phyloP scores from a whole-genome alignment of 2,888 invertebrate genomes.

The Trachelus tabidus region DNA sequence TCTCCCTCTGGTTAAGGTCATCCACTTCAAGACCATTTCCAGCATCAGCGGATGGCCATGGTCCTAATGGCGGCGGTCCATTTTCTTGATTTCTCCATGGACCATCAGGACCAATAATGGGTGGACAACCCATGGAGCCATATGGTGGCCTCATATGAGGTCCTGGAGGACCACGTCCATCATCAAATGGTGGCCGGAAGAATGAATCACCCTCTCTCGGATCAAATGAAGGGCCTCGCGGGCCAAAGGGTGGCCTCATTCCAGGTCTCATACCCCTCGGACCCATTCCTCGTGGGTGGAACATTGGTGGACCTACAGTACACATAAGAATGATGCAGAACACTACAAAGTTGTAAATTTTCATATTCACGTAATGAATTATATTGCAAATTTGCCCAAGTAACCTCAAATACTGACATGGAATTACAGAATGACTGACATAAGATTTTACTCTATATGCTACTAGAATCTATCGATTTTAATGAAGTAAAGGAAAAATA shows the following conservation, averaged over 20 bases:
- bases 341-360: neutral
- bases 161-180: conserved; percentile 44
- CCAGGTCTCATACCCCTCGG: conserved; percentile 61
- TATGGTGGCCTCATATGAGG: conserved; percentile 44
- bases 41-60: conserved; percentile 38
- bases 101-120: conserved; percentile 41
- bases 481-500: neutral
- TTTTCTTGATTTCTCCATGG: conserved; percentile 51
- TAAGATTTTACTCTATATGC: no score
- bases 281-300: conserved; percentile 63
- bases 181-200: conserved; percentile 56
- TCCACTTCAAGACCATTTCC: conserved; percentile 31
- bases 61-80: conserved; percentile 37
- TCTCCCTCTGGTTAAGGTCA: neutral
- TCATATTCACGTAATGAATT: neutral
- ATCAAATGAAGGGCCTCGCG: conserved; percentile 55
- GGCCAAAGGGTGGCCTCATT: conserved; percentile 58
- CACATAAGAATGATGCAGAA: neutral
- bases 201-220: conserved; percentile 53
- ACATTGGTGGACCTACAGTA: conserved; percentile 59
- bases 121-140: conserved; percentile 37
- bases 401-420: neutral
- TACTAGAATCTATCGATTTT: no score
- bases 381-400: neutral
- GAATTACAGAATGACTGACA: neutral